phyloP scores from a whole-genome alignment of 2,888 invertebrate species.

The Alentia gelatinosa region DNA sequence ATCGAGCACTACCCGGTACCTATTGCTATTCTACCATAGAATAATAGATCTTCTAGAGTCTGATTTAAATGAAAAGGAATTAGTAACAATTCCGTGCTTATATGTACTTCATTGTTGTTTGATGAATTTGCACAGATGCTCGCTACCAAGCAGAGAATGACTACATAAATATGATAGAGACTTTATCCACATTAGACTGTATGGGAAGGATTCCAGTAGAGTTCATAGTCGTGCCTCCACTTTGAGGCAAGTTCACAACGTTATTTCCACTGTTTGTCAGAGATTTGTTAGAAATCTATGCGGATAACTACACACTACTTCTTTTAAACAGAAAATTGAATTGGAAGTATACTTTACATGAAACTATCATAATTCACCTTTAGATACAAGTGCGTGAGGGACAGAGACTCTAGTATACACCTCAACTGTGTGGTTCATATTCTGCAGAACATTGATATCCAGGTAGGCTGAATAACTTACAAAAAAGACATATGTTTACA shows the following conservation, averaged over 20 bases:
- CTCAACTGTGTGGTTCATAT: constrained; percentile 7
- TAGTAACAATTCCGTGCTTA: background rate
- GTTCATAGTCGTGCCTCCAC: background rate
- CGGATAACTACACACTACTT: background rate
- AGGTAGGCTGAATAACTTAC: background rate
- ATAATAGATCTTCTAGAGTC: background rate
- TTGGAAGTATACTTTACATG: too few relatives aligned
- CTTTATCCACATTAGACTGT: too few relatives aligned
- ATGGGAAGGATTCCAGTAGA: background rate
- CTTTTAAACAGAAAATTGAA: too few relatives aligned
- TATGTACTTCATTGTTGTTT: background rate
- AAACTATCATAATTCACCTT: too few relatives aligned
- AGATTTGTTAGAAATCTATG: background rate
- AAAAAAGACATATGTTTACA: background rate
- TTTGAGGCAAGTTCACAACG: background rate
- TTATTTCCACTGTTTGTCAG: background rate
- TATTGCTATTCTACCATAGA: background rate
- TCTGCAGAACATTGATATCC: constrained; percentile 2
- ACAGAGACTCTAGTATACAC: background rate
- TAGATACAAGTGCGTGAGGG: constrained; percentile 6
- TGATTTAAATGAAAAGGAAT: background rate
- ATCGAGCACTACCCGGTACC: background rate
- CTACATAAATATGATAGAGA: too few relatives aligned
- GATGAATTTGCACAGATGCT: too few relatives aligned
- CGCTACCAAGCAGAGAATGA: too few relatives aligned